Evolutionary conservation across 2,113 vertebrate species (phyloP).

Genomic region (Pygathrix nemaeus): DNA sequence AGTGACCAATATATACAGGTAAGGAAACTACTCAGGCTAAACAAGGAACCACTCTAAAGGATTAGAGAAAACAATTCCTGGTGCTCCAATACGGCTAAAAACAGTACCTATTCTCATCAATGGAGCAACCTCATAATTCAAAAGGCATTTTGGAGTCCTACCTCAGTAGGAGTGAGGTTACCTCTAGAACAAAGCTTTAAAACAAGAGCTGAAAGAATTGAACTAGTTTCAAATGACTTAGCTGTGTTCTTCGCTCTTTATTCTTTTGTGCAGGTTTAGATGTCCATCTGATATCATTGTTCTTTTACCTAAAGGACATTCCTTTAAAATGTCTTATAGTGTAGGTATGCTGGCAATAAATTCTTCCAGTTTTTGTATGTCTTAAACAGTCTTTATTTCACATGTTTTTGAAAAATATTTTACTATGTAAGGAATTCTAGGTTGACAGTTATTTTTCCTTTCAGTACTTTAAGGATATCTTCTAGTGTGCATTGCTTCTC

Average conservation of each 20-base stretch:
- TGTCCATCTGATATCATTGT: neutral
- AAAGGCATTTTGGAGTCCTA: too few relatives aligned
- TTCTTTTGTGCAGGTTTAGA: neutral
- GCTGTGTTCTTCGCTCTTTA: neutral
- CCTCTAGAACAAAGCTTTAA: neutral
- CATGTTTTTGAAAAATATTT: neutral
- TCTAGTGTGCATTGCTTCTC: neutral
- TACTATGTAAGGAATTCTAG: neutral
- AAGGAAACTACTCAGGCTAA: neutral
- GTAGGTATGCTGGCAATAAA: neutral
- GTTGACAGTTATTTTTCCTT: neutral
- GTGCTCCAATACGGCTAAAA: neutral
- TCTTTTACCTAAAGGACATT: neutral
- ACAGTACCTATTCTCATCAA: neutral
- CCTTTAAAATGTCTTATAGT: neutral
- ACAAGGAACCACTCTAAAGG: neutral
- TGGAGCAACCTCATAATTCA: neutral
- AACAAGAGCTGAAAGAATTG: neutral
- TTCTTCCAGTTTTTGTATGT: neutral
- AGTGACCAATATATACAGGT: neutral
- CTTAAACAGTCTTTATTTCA: neutral
- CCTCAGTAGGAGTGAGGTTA: neutral
- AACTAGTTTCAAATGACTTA: neutral
- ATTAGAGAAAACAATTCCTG: neutral
- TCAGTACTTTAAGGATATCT: neutral